Conservation (phyloP, 2,888 invertebrate genomes). For the Drosophila fungiperda region DNA sequence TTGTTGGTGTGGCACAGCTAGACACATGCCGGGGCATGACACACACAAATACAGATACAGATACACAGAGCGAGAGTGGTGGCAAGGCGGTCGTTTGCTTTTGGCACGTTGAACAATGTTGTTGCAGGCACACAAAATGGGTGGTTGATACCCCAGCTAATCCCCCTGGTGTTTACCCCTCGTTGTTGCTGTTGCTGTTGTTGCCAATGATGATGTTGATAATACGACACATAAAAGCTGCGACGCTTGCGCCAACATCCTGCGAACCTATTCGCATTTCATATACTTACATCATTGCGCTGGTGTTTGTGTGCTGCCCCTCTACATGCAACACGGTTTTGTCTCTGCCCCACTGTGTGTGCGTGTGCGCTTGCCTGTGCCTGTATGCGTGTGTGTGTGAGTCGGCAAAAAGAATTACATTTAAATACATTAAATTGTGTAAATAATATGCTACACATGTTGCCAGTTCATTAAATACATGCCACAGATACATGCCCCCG, state of each 20-base stretch:
- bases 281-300: constrained; percentile 84
- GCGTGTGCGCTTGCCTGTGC: constrained; percentile 24
- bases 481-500: constrained; percentile 72
- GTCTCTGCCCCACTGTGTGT: constrained; percentile 1
- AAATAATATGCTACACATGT: constrained; percentile 81
- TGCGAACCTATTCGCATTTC: constrained; percentile 83
- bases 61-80: constrained; percentile 14
- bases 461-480: constrained; percentile 81
- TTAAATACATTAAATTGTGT: constrained; percentile 81
- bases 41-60: constrained; percentile 23
- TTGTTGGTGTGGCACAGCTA: constrained; percentile 38
- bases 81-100: neutral
- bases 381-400: constrained; percentile 7
- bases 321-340: constrained; percentile 23
- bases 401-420: constrained; percentile 70
- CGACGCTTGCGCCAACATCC: constrained; percentile 75
- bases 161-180: constrained; percentile 38
- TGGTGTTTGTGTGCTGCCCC: constrained; percentile 69
- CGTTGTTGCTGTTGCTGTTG: constrained; percentile 23
- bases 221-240: constrained; percentile 69
- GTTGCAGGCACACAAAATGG: constrained; percentile 12
- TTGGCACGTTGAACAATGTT: constrained; percentile 13
- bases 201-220: constrained; percentile 57
- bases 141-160: constrained; percentile 50
- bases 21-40: constrained; percentile 55